These are phyloP conservation scores for Dendroctonus valens DNA, from an alignment of 1,140 invertebrate genomes.

Conservation along the genomic window DNA sequence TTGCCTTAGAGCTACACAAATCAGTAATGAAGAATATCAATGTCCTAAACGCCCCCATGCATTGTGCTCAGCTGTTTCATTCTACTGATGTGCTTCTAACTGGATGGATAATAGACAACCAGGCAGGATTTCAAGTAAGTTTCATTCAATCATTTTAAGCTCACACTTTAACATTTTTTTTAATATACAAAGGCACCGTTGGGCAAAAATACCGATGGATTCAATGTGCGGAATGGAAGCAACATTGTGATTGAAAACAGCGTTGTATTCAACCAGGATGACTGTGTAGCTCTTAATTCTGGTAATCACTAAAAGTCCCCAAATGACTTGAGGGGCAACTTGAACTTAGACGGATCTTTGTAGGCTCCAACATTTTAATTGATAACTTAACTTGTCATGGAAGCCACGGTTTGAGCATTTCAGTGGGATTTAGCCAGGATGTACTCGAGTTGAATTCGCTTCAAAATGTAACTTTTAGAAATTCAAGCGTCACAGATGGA, in stretches of 20 bases:
- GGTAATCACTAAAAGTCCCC: slow-evolving; percentile 1
- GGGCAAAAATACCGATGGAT: slow-evolving; percentile 25
- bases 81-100: slow-evolving; percentile 20
- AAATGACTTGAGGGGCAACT: no score
- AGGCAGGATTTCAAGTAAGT: slow-evolving; percentile 5
- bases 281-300: slow-evolving; percentile 24
- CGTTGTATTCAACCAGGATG: slow-evolving; percentile 20
- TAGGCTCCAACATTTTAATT: slow-evolving; percentile 20
- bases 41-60: slow-evolving; percentile 20
- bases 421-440: slow-evolving; percentile 17
- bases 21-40: slow-evolving; percentile 14
- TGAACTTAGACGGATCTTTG: background rate
- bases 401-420: slow-evolving; percentile 32
- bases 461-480: slow-evolving; percentile 12
- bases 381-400: slow-evolving; percentile 23
- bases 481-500: slow-evolving; percentile 18
- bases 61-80: slow-evolving; percentile 21
- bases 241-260: slow-evolving; percentile 11
- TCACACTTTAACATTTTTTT: slow-evolving; percentile 1
- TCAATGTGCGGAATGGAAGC: slow-evolving; percentile 8
- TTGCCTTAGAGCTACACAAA: slow-evolving; percentile 15
- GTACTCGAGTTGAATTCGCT: slow-evolving; percentile 13
- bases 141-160: slow-evolving; percentile 5
- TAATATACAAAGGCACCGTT: background rate
- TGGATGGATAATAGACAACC: slow-evolving; percentile 27